Base-by-base conservation (phyloP, 2,797 vertebrate genomes). In the Aplochiton taeniatus region DNA sequence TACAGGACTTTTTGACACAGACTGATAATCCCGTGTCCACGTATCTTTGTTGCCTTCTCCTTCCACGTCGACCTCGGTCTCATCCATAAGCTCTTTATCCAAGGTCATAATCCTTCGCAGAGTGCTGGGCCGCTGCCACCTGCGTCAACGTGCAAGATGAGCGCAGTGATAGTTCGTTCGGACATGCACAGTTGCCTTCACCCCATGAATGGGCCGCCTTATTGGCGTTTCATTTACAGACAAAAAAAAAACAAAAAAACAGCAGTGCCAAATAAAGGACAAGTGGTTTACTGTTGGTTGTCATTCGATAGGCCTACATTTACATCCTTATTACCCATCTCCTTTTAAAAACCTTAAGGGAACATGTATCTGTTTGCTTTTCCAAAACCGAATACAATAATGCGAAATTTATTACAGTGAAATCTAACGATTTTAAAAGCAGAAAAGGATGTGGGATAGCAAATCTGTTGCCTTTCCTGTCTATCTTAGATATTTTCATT, bases 31-130 rank as follows among this genome's bases (percentile, higher is more conserved):
- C 11, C 66, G 2, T 1, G 52, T 55, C 53, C 52, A 66, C 20
- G 10, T 54, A 9, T 71, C 72, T 51, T 58, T 80, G 0, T 61
- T 61, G 0, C 47, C 49, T 55, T 80, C 79, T 54, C 55, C 75
- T 44, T 81, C 85, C 70, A 79, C 87, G 72, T 84, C 85, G 13
- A 79, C 70, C 60, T 85, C 86, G 54, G 71, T 68, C 31, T 85
- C 79, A 17, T 77, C 83, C 87, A 88, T 87, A 63, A 62, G 74
- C 68, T 67, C 66, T 70, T 65, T 49, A 74, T 90, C 82, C 79
- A 88, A 66, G 75, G 83, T 92, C 90, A 90, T 91, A 71, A 79
- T 86, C 81, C 74, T 63, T 54, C 8, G 44, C 53, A 58, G 41
- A 49, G 52, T 9, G 6, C 18, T 8, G 13, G 65, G 68, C 65